phyloP scores from a whole-genome alignment of 2,113 vertebrate genomes.

The Rhagologus leucostigma region DNA sequence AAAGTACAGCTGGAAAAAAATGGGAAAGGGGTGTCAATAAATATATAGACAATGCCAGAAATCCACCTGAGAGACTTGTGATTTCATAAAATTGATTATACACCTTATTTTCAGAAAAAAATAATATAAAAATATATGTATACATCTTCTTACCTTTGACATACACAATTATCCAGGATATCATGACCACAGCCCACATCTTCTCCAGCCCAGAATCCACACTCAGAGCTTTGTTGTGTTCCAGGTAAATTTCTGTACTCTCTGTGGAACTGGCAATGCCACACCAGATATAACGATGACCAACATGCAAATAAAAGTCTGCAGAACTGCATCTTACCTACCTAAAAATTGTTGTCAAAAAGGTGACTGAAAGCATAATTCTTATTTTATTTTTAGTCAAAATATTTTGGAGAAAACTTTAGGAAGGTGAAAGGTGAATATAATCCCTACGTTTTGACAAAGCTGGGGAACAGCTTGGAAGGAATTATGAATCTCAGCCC shows the following conservation, averaged over 20 bases:
- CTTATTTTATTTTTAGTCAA: not conserved
- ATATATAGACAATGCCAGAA: not conserved
- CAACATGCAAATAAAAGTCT: not conserved
- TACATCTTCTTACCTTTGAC: not conserved
- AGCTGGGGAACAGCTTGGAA: not conserved
- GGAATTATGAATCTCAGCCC: not conserved
- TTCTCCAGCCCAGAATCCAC: not conserved
- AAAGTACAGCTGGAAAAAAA: not conserved
- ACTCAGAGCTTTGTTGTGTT: not conserved
- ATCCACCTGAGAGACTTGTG: not conserved
- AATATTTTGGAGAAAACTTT: not conserved
- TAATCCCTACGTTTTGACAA: not conserved
- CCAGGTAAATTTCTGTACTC: not conserved
- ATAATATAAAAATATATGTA: rapidly evolving
- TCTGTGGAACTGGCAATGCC: not conserved
- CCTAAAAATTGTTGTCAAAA: not conserved
- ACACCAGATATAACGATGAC: not conserved
- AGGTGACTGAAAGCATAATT: not conserved
- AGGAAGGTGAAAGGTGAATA: not conserved
- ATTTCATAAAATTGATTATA: not conserved
- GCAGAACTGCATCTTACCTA: not conserved
- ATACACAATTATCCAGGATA: not conserved
- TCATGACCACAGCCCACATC: not conserved
- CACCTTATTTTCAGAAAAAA: not conserved
- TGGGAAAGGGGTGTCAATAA: not conserved